Conservation (phyloP, 2,888 invertebrate genomes). For the Eugnorisma glareosa region DNA sequence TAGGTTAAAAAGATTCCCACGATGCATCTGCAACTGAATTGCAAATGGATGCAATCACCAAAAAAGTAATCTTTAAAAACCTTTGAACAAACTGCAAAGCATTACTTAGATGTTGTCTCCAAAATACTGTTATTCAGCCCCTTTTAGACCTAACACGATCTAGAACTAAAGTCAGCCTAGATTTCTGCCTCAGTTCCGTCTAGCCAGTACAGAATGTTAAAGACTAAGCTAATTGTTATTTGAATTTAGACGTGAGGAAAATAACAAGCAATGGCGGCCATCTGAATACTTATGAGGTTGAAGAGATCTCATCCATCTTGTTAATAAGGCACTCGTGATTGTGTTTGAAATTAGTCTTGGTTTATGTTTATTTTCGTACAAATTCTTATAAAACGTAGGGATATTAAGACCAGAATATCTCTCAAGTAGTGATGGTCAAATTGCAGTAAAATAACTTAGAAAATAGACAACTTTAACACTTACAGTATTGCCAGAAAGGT, state of each 20-base stretch:
- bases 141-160: constrained; percentile 41
- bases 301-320: constrained; percentile 66
- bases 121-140: constrained; percentile 49
- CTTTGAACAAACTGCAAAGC: constrained; percentile 15
- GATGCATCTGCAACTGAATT: constrained; percentile 18
- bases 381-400: neutral
- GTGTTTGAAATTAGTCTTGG: constrained; percentile 58
- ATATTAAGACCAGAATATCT: neutral
- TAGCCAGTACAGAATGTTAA: constrained; percentile 70
- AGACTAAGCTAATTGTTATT: constrained; percentile 82
- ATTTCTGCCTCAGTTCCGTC: constrained; percentile 58
- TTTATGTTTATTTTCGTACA: constrained; percentile 11
- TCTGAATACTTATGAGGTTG: constrained; percentile 68
- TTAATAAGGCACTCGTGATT: constrained; percentile 71
- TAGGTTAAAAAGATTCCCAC: constrained; percentile 24
- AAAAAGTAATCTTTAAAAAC: constrained; percentile 45
- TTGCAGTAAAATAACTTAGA: neutral
- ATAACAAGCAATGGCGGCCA: constrained; percentile 66
- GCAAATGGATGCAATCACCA: neutral
- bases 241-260: constrained; percentile 79
- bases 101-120: constrained; percentile 19
- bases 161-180: constrained; percentile 54
- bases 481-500: constrained; percentile 1
- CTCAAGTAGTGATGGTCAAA: neutral
- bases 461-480: neutral